Conservation (phyloP, 2,113 vertebrate species). For the Scophthalmus maximus region DNA sequence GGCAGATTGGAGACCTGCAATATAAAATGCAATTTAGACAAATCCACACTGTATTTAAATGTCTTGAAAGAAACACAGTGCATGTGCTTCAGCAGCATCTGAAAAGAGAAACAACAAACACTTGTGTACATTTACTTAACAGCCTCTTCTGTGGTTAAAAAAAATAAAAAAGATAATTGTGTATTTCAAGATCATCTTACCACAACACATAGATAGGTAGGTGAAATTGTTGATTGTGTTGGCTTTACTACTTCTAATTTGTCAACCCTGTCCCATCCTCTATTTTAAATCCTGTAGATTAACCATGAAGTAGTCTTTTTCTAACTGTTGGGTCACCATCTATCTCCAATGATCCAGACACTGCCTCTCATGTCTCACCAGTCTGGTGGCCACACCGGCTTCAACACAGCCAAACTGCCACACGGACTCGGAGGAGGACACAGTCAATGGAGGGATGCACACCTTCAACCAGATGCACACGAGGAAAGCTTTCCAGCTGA, state of each 20-base stretch:
- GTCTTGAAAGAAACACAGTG: background rate
- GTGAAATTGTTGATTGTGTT: too few species aligned
- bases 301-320: background rate
- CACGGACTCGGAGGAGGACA: constrained; percentile 86
- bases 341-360: constrained; percentile 33
- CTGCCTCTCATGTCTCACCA: constrained; percentile 64
- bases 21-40: background rate
- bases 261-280: background rate
- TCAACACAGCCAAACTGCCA: constrained; percentile 52
- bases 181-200: too few species aligned
- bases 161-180: too few species aligned
- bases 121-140: too few species aligned
- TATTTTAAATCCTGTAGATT: background rate
- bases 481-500: constrained; percentile 95
- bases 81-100: background rate
- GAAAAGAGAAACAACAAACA: too few species aligned
- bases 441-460: constrained; percentile 84
- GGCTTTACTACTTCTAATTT: background rate
- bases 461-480: constrained; percentile 92
- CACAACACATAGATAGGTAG: too few species aligned
- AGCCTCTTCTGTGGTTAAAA: too few species aligned
- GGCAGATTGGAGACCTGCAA: background rate
- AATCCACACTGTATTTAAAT: background rate
- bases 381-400: constrained; percentile 63
- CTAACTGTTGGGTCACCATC: constrained; percentile 14